Base-by-base conservation (phyloP, 1,140 invertebrate genomes). In the Phymastichus coffea region DNA sequence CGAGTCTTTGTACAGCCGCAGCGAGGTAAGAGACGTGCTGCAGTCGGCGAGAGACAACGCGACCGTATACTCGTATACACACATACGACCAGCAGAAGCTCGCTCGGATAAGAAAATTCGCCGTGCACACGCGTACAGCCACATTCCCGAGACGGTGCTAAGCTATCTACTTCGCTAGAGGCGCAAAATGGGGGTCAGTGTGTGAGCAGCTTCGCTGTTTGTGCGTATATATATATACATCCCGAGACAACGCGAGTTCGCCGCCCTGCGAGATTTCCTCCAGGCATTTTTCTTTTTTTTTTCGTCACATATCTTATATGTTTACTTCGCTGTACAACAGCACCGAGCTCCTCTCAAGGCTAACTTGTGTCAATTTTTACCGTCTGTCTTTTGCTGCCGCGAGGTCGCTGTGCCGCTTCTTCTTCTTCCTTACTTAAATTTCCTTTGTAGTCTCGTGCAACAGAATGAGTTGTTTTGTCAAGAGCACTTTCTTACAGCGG, bases 161-260 rank as follows among this genome's bases (percentile, higher is more conserved):
- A 35, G 23, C 35, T 37, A 46, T 22, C 20, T 19, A 17, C 10
- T 44, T 10, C 12, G 12, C n/a, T 17, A 7, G 1, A 14, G 8
- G 22, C 41, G 62, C 22, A 62, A 62, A 75, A 75, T 75, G 68
- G 68, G 70, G 72, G 72, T 75, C 70, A 75, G 73, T 75, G 57
- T 75, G 73, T 75, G 70, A 75, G 58, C 73, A 69, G 65, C 66
- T 70, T 66, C 64, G 65, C 63, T 65, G 57, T 62, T 70, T 68
- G 63, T 69, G 63, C 63, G 52, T 57, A 38, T 61, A 57, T 57
- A 37, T n/a, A n/a, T n/a, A n/a, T n/a, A n/a, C n/a, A n/a, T n/a
- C n/a, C n/a, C n/a, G n/a, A n/a, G n/a, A n/a, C n/a, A n/a, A n/a
- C n/a, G n/a, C 64, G 63, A 66, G 66, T 66, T 71, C 68, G 63